Conservation (phyloP, 2,888 invertebrate species). For the Capitulum mitella region DNA sequence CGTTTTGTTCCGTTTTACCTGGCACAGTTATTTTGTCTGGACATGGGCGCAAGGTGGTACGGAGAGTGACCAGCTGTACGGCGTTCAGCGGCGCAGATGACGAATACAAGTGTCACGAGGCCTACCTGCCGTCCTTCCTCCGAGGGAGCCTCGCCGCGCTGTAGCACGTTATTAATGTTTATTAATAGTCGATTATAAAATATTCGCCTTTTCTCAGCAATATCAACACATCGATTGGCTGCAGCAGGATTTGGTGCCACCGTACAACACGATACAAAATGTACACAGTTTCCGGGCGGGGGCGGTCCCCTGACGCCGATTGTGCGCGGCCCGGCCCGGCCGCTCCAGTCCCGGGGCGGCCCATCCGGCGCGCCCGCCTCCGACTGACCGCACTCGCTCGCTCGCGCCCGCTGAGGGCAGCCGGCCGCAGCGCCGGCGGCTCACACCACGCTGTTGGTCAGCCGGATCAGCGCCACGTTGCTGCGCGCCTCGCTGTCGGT, state of each 20-base stretch:
- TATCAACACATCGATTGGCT: background rate
- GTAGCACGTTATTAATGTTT: background rate
- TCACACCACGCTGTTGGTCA: background rate
- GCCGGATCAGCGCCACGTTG: slow-evolving; percentile 14
- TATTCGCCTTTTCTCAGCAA: background rate
- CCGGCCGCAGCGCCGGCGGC: background rate
- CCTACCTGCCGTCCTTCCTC: background rate
- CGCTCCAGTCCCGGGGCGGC: too few species aligned
- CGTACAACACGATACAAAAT: background rate
- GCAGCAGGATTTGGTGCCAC: background rate
- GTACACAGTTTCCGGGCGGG: background rate
- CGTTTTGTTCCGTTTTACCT: background rate
- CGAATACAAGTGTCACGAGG: background rate
- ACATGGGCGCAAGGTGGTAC: background rate
- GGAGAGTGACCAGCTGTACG: background rate
- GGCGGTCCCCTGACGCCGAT: too few species aligned
- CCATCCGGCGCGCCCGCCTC: background rate
- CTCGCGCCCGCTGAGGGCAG: too few species aligned
- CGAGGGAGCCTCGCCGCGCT: background rate
- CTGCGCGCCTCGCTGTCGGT: slow-evolving; percentile 20
- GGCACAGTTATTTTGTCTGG: background rate
- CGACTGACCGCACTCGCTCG: background rate
- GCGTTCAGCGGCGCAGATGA: background rate
- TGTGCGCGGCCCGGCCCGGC: too few species aligned
- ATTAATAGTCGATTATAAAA: slow-evolving; percentile 21